A percentile compares a stretch with the other conserved stretches of the same genome.
phyloP scores from a whole-genome alignment of 2,113 vertebrate genomes.

The Sitta europaea region DNA sequence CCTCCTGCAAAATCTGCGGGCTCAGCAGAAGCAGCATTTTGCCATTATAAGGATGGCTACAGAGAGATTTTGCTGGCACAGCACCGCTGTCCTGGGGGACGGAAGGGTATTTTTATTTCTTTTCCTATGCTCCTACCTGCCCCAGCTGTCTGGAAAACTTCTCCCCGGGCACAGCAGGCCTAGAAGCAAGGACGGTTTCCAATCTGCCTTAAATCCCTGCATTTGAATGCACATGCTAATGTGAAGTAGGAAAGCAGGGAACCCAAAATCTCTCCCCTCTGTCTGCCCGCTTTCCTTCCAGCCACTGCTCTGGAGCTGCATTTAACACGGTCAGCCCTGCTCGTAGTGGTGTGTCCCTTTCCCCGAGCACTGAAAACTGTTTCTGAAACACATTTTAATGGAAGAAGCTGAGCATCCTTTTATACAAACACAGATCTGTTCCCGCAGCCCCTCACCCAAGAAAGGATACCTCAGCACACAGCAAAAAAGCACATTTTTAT shows the following conservation, averaged over 20 bases:
- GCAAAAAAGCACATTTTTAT: background rate
- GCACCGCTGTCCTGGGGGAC: background rate
- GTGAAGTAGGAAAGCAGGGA: background rate
- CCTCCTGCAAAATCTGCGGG: constrained; percentile 22
- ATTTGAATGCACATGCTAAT: background rate
- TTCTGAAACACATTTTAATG: background rate
- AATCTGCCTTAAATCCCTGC: background rate
- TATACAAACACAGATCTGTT: background rate
- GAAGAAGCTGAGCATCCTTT: background rate
- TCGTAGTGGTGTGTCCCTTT: background rate
- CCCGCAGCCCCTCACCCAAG: background rate
- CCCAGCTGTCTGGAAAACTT: background rate
- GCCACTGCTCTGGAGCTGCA: background rate
- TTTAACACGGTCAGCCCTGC: background rate
- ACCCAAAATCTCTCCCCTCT: background rate
- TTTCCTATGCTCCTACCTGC: background rate
- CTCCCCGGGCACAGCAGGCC: background rate
- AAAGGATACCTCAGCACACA: background rate
- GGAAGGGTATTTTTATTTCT: background rate
- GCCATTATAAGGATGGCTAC: constrained; percentile 42
- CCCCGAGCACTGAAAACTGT: background rate
- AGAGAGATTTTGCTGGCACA: constrained; percentile 36
- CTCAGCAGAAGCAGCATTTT: constrained; percentile 54
- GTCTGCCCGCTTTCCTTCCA: background rate
- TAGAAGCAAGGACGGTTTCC: background rate